Evolutionary conservation across 2,113 vertebrate genomes (phyloP).

Genomic region (Dinomys branickii): DNA sequence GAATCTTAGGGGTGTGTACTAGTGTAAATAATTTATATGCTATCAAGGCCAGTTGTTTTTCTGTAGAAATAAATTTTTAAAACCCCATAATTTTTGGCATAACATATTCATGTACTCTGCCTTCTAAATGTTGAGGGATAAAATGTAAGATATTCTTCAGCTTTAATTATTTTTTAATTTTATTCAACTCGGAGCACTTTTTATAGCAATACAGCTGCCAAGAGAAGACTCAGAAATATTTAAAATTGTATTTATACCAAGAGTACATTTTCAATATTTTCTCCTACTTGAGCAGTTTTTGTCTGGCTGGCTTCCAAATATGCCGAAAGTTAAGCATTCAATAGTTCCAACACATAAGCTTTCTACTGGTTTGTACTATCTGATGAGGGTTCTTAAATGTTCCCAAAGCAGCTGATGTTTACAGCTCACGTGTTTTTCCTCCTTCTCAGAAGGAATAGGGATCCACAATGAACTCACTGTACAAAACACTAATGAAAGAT

Average conservation of each 20-base stretch:
- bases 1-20: not conserved
- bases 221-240: constrained; percentile 66
- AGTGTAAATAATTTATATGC: constrained; percentile 53
- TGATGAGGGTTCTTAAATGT: constrained; percentile 4
- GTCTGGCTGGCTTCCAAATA: constrained; percentile 70
- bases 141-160: constrained; percentile 61
- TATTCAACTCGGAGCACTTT: constrained; percentile 63
- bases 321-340: constrained; percentile 64
- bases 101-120: constrained; percentile 15
- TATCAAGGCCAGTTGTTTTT: constrained; percentile 21
- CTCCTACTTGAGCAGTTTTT: constrained; percentile 79
- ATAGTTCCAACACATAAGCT: constrained; percentile 59
- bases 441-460: constrained; percentile 16
- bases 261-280: constrained; percentile 81
- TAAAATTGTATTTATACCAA: constrained; percentile 77
- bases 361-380: constrained; percentile 72
- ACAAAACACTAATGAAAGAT: constrained; percentile 79
- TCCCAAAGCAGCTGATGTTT: constrained; percentile 57
- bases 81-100: constrained; percentile 15
- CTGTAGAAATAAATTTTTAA: constrained; percentile 24
- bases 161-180: constrained; percentile 62
- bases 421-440: constrained; percentile 38
- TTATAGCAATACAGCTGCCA: constrained; percentile 58
- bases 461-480: constrained; percentile 6
- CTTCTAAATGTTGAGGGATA: constrained; percentile 66